Evolutionary conservation across 1,140 invertebrate genomes (phyloP).

Genomic region (Leptoteleia sp.): DNA sequence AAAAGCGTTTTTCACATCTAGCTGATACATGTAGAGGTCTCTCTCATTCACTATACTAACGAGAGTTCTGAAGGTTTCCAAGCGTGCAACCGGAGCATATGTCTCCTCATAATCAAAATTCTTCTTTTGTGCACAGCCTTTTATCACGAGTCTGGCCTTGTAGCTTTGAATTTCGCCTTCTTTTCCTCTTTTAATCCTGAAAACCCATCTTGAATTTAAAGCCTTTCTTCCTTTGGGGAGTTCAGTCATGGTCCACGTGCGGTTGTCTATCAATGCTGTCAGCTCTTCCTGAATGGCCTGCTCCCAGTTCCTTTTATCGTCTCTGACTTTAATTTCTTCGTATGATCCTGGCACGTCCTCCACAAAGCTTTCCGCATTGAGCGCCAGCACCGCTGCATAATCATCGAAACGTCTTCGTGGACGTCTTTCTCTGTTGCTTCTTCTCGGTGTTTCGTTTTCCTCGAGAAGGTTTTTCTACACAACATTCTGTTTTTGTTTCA

Average conservation of each 20-base stretch:
- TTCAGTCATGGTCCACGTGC: slow-evolving; percentile 16
- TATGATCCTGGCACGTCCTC: slow-evolving; percentile 21
- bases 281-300: slow-evolving; percentile 19
- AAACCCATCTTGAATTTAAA: slow-evolving; percentile 69
- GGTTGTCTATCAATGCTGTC: neutral
- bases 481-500: too few species aligned
- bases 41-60: slow-evolving; percentile 45
- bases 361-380: slow-evolving; percentile 20
- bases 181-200: slow-evolving; percentile 50
- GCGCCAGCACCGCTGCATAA: slow-evolving; percentile 20
- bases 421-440: slow-evolving; percentile 5
- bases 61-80: slow-evolving; percentile 62
- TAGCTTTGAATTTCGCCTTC: slow-evolving; percentile 40
- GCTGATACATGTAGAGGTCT: slow-evolving; percentile 9
- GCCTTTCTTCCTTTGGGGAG: slow-evolving; percentile 3
- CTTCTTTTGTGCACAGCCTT: slow-evolving; percentile 59
- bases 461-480: too few species aligned
- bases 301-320: slow-evolving; percentile 3
- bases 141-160: slow-evolving; percentile 65
- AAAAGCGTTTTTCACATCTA: slow-evolving; percentile 43
- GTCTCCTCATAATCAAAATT: slow-evolving; percentile 70
- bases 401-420: slow-evolving; percentile 5
- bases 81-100: slow-evolving; percentile 70
- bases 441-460: neutral
- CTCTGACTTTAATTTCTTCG: neutral